Percentiles rank a stretch among this genome's conserved stretches.
phyloP scores from a whole-genome alignment of 1,140 invertebrate genomes.

The Pseudomyrmex gracilis region DNA sequence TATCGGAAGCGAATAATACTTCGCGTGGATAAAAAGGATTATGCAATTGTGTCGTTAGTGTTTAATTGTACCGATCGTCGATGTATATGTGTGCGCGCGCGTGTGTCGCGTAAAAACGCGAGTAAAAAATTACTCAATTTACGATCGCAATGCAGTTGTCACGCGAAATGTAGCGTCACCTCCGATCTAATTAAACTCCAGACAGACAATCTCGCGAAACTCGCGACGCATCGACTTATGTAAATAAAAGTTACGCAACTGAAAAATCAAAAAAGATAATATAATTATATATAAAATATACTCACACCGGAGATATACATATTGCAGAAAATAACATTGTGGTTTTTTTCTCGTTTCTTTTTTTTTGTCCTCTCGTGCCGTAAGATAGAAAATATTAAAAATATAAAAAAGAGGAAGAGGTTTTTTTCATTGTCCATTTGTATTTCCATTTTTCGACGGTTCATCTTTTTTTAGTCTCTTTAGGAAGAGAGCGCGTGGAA shows the following conservation, averaged over 20 bases:
- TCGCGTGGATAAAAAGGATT: constrained; percentile 36
- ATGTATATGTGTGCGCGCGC: neutral
- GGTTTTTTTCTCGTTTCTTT: neutral
- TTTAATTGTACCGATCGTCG: constrained; percentile 33
- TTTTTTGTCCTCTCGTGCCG: neutral
- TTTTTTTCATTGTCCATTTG: constrained; percentile 27
- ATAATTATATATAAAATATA: neutral
- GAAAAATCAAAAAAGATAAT: neutral
- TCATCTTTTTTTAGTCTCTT: constrained; percentile 31
- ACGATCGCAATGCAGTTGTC: constrained; percentile 10
- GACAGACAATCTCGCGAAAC: constrained; percentile 36
- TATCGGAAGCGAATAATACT: constrained; percentile 32
- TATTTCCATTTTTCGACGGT: neutral
- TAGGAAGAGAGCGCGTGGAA: constrained; percentile 23
- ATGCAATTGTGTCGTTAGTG: constrained; percentile 39
- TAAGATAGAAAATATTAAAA: neutral
- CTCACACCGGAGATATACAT: neutral
- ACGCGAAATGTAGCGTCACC: neutral
- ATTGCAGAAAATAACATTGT: neutral
- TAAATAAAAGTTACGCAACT: constrained; percentile 17
- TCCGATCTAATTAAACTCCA: constrained; percentile 67
- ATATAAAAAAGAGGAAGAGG: neutral
- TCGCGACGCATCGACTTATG: neutral
- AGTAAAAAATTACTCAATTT: constrained; percentile 55
- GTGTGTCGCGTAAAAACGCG: neutral